Percentiles rank a stretch among this genome's conserved stretches.
Conservation (phyloP, 2,888 invertebrate genomes). For the Oxytorus armatus region DNA sequence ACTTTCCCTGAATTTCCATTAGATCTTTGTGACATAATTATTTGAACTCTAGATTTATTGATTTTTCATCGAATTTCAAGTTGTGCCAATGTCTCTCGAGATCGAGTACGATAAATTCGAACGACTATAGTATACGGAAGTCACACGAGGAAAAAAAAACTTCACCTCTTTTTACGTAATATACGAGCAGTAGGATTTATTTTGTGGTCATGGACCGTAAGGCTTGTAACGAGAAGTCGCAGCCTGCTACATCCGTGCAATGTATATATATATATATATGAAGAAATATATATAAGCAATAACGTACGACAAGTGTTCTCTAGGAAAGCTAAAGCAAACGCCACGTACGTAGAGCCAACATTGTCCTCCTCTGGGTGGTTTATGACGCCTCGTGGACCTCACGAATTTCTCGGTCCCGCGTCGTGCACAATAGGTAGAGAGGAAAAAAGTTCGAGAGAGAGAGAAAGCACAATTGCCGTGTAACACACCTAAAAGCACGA, state of each 20-base stretch:
- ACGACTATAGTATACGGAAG: background rate
- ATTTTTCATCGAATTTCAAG: no score
- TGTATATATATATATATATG: background rate
- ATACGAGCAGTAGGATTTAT: conserved; percentile 19
- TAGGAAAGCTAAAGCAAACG: conserved; percentile 27
- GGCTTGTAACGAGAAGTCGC: conserved; percentile 4
- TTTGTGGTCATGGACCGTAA: conserved; percentile 33
- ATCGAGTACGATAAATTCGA: background rate
- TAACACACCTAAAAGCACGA: conserved; percentile 34
- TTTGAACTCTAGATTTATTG: no score
- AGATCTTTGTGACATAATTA: no score
- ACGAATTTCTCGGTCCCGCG: conserved; percentile 16
- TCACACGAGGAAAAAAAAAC: background rate
- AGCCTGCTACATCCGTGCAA: conserved; percentile 1
- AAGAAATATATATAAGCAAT: background rate
- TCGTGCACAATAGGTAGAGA: conserved; percentile 22
- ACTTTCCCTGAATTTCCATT: background rate
- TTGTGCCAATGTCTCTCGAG: background rate
- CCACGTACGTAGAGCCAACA: conserved; percentile 34
- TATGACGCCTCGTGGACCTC: conserved; percentile 47
- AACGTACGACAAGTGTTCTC: conserved; percentile 23
- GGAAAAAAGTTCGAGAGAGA: conserved; percentile 5
- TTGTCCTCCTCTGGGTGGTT: conserved; percentile 36
- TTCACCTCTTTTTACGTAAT: background rate
- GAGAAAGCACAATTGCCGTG: conserved; percentile 6